Evolutionary conservation across 2,113 vertebrate species (phyloP), one percentile per base, ranked within the genome.

Genomic region (Hyperoodon ampullatus): DNA sequence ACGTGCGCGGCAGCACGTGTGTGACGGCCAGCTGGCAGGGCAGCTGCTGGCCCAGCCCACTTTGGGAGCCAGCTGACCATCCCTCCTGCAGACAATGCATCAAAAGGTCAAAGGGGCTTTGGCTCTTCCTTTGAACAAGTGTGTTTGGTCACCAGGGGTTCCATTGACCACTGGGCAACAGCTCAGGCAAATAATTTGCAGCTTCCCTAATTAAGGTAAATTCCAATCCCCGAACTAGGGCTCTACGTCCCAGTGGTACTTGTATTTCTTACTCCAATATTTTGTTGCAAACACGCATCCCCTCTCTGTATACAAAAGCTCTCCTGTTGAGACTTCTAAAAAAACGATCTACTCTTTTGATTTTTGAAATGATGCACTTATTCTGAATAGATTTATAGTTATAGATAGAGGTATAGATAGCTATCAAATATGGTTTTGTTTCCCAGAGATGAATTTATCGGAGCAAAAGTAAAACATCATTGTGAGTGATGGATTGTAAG

Each of bases 1-100:
- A 98, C 91, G 96, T 93, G 96, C 95, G 85, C 95, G 96, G 95
- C 82, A 70, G 96, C 91, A 93, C 95, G 94, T 98, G 97, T 98
- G 97, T 98, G 96, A 97, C 58, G 63, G 94, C 97, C 98, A 99
- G 98, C 98, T 99, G 99, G 97, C 94, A 33, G 97, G 97, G 97
- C 99, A 99, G 98, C 99, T 99, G 99, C 98, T 98, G 97, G 81
- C 92, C 77, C 26, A 90, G 97, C 88, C 88, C 92, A 88, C 83
- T 87, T 92, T 50, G 33, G 97, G 97, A 97, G 93, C 94, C 93
- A 97, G 96, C 97, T 98, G 97, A 97, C 98, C 98, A 93, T 94
- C 90, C 24, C 88, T 58, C 63, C n/a, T 88, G 85, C 65, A 93
- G 96, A 97, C 97, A 99, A 98, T 97, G 77, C 55, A 72, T 94